phyloP scores from a whole-genome alignment of 2,888 invertebrate species.

The Apodemia mormo region DNA sequence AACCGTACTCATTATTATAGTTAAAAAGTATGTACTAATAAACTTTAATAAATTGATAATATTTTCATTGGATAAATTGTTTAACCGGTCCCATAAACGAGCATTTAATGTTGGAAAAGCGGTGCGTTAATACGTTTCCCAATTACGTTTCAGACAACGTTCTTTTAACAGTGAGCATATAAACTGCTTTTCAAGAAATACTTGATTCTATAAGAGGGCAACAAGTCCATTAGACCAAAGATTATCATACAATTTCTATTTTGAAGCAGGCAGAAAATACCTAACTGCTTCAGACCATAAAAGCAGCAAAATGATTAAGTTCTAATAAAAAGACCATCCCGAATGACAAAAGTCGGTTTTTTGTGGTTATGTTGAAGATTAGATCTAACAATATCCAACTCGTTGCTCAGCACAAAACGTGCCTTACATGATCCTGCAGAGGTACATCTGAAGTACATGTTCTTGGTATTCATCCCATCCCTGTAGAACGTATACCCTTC shows the following conservation, averaged over 20 bases:
- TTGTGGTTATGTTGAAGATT: slow-evolving; percentile 33
- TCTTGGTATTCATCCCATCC: slow-evolving; percentile 23
- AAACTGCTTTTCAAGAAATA: too few species aligned
- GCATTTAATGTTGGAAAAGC: too few species aligned
- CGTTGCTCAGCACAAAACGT: slow-evolving; percentile 55
- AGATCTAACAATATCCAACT: slow-evolving; percentile 30
- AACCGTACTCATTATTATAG: too few species aligned
- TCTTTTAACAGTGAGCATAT: too few species aligned
- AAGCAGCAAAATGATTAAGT: slow-evolving; percentile 14
- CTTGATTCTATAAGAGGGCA: too few species aligned
- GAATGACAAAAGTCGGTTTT: slow-evolving; percentile 35
- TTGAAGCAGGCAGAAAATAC: not conserved
- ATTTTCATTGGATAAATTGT: too few species aligned
- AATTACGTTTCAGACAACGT: too few species aligned
- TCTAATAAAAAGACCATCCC: slow-evolving; percentile 35
- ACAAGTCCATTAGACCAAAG: not conserved
- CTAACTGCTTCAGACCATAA: not conserved
- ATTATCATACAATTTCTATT: not conserved
- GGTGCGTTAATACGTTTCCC: too few species aligned
- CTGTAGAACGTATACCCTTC: slow-evolving; percentile 29
- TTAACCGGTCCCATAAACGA: too few species aligned
- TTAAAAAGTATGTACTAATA: too few species aligned
- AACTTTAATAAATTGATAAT: too few species aligned
- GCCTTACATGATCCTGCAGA: slow-evolving; percentile 54
- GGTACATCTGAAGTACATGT: slow-evolving; percentile 35